phyloP scores from a whole-genome alignment of 2,888 invertebrate species.

The Coleophora flavipennella region DNA sequence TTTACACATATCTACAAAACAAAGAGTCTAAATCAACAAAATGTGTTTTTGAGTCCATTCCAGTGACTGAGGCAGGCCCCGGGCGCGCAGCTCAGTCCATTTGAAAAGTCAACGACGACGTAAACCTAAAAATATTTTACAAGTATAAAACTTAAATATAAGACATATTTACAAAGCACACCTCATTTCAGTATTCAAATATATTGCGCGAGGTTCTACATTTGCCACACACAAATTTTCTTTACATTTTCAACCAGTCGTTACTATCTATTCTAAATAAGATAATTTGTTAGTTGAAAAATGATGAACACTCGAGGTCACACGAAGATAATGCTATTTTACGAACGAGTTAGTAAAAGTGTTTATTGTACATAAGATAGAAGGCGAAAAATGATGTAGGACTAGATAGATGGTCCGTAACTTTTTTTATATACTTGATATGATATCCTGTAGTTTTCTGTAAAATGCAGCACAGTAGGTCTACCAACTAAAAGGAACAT shows the following conservation, averaged over 20 bases:
- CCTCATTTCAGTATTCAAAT: slow-evolving; percentile 31
- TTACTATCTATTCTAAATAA: slow-evolving; percentile 21
- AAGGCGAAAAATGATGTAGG: too few relatives aligned
- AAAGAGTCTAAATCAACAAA: slow-evolving; percentile 29
- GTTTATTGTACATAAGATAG: not conserved
- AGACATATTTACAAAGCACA: slow-evolving; percentile 64
- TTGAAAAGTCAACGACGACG: slow-evolving; percentile 27
- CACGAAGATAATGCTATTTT: slow-evolving; percentile 14
- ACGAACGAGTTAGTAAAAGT: too few relatives aligned
- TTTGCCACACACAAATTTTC: slow-evolving; percentile 39
- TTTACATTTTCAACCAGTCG: slow-evolving; percentile 33
- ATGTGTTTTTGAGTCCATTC: slow-evolving; percentile 20
- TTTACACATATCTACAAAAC: slow-evolving; percentile 61
- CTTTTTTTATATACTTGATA: too few relatives aligned
- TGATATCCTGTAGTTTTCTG: too few relatives aligned
- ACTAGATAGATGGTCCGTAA: too few relatives aligned
- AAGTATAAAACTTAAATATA: slow-evolving; percentile 59
- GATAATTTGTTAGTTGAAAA: slow-evolving; percentile 24
- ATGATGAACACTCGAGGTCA: slow-evolving; percentile 60
- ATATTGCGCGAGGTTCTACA: slow-evolving; percentile 37
- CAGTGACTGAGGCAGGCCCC: too few relatives aligned
- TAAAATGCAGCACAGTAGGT: too few relatives aligned
- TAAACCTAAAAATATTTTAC: slow-evolving; percentile 50
- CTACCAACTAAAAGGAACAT: too few relatives aligned
- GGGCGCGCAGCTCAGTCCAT: slow-evolving; percentile 20